Evolutionary conservation across 2,113 vertebrate genomes (phyloP).

Genomic region (Oncorhynchus keta): DNA sequence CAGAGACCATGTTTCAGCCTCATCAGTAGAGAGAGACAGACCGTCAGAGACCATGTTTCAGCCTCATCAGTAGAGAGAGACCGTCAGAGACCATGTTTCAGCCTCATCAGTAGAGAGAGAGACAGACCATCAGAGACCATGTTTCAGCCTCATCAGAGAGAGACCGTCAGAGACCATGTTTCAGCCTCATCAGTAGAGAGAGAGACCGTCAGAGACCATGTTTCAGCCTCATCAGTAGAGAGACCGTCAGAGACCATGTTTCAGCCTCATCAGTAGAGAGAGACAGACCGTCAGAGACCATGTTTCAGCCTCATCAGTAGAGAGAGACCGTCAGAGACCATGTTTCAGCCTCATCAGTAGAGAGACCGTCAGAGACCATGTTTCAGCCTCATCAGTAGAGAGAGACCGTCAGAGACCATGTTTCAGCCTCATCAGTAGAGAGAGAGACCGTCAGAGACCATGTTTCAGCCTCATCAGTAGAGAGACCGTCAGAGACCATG

Average conservation of each 20-base stretch:
- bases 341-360: too few species aligned
- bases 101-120: conserved; percentile 1
- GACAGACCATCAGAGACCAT: neutral
- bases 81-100: too few species aligned
- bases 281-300: neutral
- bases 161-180: neutral
- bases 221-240: neutral
- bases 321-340: neutral
- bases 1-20: too few species aligned
- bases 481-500: neutral
- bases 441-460: neutral
- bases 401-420: neutral
- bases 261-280: conserved; percentile 4
- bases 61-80: neutral
- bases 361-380: neutral
- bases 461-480: neutral
- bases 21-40: conserved; percentile 7
- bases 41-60: too few species aligned
- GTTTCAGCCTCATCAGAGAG: neutral
- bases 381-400: neutral
- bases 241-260: too few species aligned
- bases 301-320: neutral
- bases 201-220: neutral
- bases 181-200: conserved; percentile 4
- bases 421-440: conserved; percentile 4